phyloP scores from a whole-genome alignment of 2,797 vertebrate genomes.

The Phyllotis vaccarum region DNA sequence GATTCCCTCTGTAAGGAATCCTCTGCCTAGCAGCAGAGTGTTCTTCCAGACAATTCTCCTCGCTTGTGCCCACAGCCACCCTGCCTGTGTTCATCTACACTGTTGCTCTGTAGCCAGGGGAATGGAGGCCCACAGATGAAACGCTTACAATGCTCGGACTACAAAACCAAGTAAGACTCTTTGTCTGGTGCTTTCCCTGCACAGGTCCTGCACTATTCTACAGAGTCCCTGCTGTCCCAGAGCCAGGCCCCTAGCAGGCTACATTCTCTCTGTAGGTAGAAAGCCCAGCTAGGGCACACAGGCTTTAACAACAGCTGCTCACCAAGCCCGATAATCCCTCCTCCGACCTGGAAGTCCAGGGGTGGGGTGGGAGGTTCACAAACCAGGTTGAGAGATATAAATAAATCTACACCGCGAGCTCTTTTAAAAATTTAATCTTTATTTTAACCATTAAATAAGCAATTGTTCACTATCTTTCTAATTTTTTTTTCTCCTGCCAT shows the following conservation, averaged over 20 bases:
- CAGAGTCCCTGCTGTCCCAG: background rate
- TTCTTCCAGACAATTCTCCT: background rate
- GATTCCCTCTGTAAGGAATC: no score
- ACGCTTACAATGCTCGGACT: background rate
- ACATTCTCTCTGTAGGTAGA: background rate
- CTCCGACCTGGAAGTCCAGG: accelerated
- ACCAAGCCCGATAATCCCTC: background rate
- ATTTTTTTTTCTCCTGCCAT: slow-evolving; percentile 18
- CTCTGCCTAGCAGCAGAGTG: background rate
- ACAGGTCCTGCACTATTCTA: background rate
- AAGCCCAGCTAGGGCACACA: background rate
- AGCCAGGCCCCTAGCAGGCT: background rate
- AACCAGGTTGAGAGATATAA: background rate
- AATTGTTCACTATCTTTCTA: background rate
- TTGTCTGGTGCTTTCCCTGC: background rate
- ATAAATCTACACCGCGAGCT: background rate
- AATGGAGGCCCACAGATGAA: background rate
- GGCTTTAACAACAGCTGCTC: background rate
- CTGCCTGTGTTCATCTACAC: background rate
- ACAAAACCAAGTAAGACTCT: background rate
- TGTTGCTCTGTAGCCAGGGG: background rate
- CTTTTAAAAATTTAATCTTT: background rate
- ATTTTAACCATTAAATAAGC: background rate
- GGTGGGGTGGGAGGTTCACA: background rate
- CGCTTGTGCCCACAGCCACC: background rate